Base-by-base conservation (phyloP, 2,113 vertebrate genomes). In the Bettongia penicillata region DNA sequence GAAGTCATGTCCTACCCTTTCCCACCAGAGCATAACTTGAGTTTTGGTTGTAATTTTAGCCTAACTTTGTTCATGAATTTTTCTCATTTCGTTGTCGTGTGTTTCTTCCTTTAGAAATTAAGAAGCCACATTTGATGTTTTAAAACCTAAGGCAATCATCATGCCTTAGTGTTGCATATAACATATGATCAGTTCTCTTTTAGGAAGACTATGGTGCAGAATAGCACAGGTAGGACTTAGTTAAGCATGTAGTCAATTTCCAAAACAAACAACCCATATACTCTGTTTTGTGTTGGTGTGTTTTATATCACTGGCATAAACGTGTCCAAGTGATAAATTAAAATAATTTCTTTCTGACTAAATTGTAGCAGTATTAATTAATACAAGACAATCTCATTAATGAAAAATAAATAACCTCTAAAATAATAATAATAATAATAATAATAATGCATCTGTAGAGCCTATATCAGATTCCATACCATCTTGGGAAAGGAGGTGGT, bases 31-130 rank as follows among this genome's bases (percentile, higher is more conserved):
- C 90, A 95, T 95, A 97, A 93, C 97, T 89, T 90, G 48, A 51
- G 50, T 90, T 97, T 96, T 98, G 94, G 94, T 97, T 98, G 97
- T 92, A 97, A 97, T 48, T 48, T 48, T 95, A 91, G 96, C 89
- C 49, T 94, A 94, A 23, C 93, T 95, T 94, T 93, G 50, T 68
- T 94, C 96, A 94, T 53, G 96, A 97, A 91, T 94, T 61, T 50
- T 97, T 98, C 90, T 53, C 51, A 94, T 96, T 93, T 96, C 95
- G 61, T 93, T 96, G 94, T 61, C 37, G 23, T 96, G 93, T 94
- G 96, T 98, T 98, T 98, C 96, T 97, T 98, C 57, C 96, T 97
- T 26, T 98, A 98, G 96, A 97, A 98, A 97, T 98, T 68, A 97
- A 98, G 91, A 96, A 93, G 91, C 93, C 97, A 94, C 97, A 94